Conservation (phyloP, 1,140 invertebrate genomes). For the Bombus confusus region DNA sequence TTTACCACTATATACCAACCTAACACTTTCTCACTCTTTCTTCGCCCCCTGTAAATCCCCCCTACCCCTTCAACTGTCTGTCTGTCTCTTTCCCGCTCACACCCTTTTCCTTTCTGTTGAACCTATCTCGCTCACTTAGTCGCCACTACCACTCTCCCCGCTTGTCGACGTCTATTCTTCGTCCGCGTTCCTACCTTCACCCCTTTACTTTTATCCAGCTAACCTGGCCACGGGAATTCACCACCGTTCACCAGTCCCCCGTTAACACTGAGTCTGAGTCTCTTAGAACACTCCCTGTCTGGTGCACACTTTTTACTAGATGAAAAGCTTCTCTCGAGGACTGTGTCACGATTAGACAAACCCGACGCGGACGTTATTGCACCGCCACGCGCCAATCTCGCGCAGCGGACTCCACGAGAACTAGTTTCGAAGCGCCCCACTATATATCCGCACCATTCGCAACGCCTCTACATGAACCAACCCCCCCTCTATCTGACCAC, state of each 20-base stretch:
- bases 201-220: background rate
- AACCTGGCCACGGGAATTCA: constrained; percentile 2
- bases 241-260: constrained; percentile 5
- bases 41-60: background rate
- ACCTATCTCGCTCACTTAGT: background rate
- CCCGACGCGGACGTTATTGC: constrained; percentile 79
- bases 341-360: constrained; percentile 74
- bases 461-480: constrained; percentile 40
- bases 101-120: background rate
- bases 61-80: constrained; percentile 2
- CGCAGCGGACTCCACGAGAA: constrained; percentile 75
- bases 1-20: constrained; percentile 18
- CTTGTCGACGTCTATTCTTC: constrained; percentile 1
- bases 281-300: constrained; percentile 7
- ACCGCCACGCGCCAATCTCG: constrained; percentile 79
- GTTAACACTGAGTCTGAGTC: constrained; percentile 5
- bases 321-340: constrained; percentile 50
- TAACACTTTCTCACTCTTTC: constrained; percentile 40
- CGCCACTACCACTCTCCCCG: constrained; percentile 17
- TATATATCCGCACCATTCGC: constrained; percentile 60
- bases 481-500: constrained; percentile 22
- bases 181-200: background rate
- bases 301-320: constrained; percentile 19
- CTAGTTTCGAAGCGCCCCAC: constrained; percentile 73
- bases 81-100: background rate